These are phyloP conservation scores for Marronus borbonicus DNA, from an alignment of 2,888 invertebrate species.

Conservation along the genomic window DNA sequence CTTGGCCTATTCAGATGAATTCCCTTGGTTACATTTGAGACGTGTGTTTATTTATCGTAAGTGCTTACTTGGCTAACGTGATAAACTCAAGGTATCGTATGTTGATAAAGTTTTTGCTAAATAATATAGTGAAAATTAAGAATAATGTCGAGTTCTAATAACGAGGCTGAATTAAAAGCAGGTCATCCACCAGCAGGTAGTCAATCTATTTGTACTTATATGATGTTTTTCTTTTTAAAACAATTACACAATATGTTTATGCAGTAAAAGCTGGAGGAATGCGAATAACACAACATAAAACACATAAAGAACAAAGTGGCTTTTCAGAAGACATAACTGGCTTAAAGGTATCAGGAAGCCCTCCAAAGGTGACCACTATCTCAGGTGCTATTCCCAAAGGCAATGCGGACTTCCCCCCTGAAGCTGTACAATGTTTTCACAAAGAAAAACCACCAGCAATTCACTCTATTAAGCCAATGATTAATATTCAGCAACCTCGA, in stretches of 20 bases:
- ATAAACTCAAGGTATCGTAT: too few species aligned
- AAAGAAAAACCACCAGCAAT: constrained; percentile 82
- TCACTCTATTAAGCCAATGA: constrained; percentile 76
- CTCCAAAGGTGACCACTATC: constrained; percentile 83
- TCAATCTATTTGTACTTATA: constrained; percentile 43
- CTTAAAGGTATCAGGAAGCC: constrained; percentile 82
- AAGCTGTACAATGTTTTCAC: constrained; percentile 88
- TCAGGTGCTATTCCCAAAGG: constrained; percentile 87
- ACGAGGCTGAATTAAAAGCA: constrained; percentile 83
- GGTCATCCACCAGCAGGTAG: constrained; percentile 94
- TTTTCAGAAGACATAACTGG: constrained; percentile 82
- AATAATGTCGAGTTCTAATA: constrained; percentile 73
- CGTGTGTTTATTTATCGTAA: too few species aligned
- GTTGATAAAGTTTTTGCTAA: too few species aligned
- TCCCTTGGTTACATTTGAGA: too few species aligned
- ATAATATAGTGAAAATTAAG: constrained; percentile 5
- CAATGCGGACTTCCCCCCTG: constrained; percentile 90
- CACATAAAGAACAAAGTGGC: constrained; percentile 77
- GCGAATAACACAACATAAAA: constrained; percentile 92
- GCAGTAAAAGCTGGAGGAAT: constrained; percentile 93
- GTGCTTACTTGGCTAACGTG: too few species aligned
- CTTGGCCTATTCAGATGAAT: too few species aligned
- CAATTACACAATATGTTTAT: constrained; percentile 22
- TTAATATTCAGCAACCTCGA: constrained; percentile 89
- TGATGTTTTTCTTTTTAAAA: constrained; percentile 13